A percentile compares a stretch with the other conserved stretches of the same genome.
Conservation (phyloP, 2,797 vertebrate species). For the Aselliscus stoliczkanus region DNA sequence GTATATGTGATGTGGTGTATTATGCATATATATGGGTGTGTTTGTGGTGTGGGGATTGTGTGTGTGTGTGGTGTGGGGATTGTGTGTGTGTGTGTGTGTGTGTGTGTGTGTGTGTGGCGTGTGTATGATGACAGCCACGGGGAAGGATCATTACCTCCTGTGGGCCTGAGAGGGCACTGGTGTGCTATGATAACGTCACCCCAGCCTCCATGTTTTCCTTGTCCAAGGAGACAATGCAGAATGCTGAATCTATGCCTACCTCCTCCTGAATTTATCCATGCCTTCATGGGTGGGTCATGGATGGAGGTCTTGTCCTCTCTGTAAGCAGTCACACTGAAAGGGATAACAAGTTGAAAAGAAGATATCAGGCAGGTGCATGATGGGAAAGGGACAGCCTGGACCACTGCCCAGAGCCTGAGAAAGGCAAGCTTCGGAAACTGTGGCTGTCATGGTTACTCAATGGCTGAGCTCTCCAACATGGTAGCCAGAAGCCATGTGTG, state of each 20-base stretch:
- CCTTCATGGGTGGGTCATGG: not conserved
- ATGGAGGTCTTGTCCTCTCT: not conserved
- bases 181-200: not conserved
- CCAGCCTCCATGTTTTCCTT: not conserved
- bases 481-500: not conserved
- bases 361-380: not conserved
- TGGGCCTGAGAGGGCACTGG: not conserved
- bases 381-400: not conserved
- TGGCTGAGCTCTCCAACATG: not conserved
- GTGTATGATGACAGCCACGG: not conserved
- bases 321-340: not conserved
- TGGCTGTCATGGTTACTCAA: not conserved
- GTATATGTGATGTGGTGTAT: not conserved
- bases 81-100: not conserved
- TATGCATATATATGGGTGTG: no score
- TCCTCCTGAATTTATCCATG: not conserved
- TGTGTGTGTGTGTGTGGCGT: not conserved
- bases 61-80: not conserved
- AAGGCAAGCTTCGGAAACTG: not conserved
- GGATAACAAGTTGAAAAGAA: not conserved
- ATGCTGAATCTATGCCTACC: not conserved
- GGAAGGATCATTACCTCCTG: not conserved
- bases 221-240: not conserved
- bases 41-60: not conserved
- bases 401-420: not conserved